Conservation (phyloP, 2,797 vertebrate species). For the Pangasius sanitwongsei region DNA sequence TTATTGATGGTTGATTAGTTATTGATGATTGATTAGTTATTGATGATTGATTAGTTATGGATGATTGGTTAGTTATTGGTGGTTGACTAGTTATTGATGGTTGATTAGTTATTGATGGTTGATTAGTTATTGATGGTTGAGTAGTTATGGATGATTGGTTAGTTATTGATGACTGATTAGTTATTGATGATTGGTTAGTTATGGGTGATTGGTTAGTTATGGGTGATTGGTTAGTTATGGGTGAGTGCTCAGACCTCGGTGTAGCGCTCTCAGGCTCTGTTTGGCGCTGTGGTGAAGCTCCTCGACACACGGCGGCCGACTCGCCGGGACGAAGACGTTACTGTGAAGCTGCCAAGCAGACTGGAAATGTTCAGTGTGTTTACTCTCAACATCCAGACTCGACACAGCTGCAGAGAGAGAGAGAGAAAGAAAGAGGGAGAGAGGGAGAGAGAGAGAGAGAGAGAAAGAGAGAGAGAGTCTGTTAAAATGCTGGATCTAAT, state of each 20-base stretch:
- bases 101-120: too few relatives aligned
- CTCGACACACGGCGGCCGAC: slow-evolving; percentile 86
- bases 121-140: too few relatives aligned
- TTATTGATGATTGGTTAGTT: too few relatives aligned
- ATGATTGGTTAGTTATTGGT: too few relatives aligned
- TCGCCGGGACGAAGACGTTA: slow-evolving; percentile 86
- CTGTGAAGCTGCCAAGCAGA: slow-evolving; percentile 90
- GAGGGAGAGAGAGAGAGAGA: background rate
- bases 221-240: background rate
- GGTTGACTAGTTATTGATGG: too few relatives aligned
- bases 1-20: too few relatives aligned
- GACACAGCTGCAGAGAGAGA: slow-evolving; percentile 83
- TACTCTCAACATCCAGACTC: slow-evolving; percentile 93
- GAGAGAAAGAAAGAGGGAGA: background rate
- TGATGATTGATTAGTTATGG: too few relatives aligned
- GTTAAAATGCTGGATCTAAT: background rate
- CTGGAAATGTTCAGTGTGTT: slow-evolving; percentile 86
- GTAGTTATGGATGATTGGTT: too few relatives aligned
- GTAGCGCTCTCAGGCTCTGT: slow-evolving; percentile 81
- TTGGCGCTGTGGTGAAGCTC: slow-evolving; percentile 89
- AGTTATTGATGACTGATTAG: background rate
- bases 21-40: too few relatives aligned
- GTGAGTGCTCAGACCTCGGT: slow-evolving; percentile 38
- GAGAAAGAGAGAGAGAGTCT: background rate
- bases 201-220: background rate